Base-by-base conservation (phyloP, 2,888 invertebrate species). In the Drosophila suboccidentalis region DNA sequence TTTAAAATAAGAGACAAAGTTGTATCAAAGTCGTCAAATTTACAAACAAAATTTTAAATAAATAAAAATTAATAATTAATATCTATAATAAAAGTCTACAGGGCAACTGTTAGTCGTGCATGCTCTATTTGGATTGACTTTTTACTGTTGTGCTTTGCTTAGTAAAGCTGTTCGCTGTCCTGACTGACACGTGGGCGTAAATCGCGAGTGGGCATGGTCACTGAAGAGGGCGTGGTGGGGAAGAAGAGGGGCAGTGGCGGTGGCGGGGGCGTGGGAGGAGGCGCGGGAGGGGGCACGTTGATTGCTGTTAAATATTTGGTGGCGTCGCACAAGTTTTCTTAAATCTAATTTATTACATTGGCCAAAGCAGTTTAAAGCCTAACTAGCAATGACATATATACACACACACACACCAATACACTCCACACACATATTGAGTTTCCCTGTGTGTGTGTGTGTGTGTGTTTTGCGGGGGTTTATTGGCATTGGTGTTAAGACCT, bases 271-370 rank as follows among this genome's bases (percentile, higher is more conserved):
- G n/a, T n/a, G n/a, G n/a, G n/a, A n/a, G n/a, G n/a, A n/a, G n/a
- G n/a, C n/a, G n/a, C n/a, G n/a, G n/a, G n/a, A n/a, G n/a, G n/a
- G n/a, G 53, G 60, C 58, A 71, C 74, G 81, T 79, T 85, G 86
- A 86, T 85, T 86, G 85, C 81, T 85, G 87, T 83, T 88, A 86
- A 83, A 82, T 83, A 88, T 86, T 88, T 83, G 83, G 80, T 66
- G 77, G 77, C 73, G 62, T 67, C 71, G 79, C 71, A 74, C 68
- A 85, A 80, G 71, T 80, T 85, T 61, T 50, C 19, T 49, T 81
- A 87, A 87, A 87, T 85, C 88, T 88, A 88, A 85, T 85, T 88
- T 85, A 83, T 88, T 88, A 81, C 79, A 71, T 74, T 80, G 78
- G 82, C 75, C 80, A 63, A 54, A 55, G 59, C 71, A 70, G 75